Conservation (phyloP, 2,797 vertebrate species). For the Nannoperca obscura region DNA sequence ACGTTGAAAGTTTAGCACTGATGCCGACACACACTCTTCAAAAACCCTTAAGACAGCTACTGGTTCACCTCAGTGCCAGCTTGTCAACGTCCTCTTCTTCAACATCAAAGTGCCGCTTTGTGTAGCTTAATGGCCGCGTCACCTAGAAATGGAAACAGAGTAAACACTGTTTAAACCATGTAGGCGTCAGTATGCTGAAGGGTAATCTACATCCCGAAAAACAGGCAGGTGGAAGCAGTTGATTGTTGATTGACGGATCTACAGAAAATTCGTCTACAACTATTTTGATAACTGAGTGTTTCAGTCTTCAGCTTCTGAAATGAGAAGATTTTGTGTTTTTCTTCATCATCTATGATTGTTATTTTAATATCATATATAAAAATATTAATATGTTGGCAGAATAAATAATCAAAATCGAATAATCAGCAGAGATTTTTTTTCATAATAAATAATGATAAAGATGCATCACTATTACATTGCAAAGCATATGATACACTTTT, state of each 20-base stretch:
- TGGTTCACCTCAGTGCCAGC: constrained; percentile 92
- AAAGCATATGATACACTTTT: not conserved
- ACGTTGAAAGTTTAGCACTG: not conserved
- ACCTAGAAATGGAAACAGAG: constrained; percentile 82
- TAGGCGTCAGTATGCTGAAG: not conserved
- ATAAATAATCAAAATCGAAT: not conserved
- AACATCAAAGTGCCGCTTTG: constrained; percentile 96
- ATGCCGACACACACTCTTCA: not conserved
- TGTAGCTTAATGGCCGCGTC: constrained; percentile 94
- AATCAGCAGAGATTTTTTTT: not conserved
- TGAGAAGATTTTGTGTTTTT: not conserved
- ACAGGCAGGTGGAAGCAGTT: not conserved
- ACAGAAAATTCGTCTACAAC: not conserved
- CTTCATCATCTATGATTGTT: not conserved
- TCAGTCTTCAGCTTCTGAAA: not conserved
- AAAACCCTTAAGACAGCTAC: not conserved
- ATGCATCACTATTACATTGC: not conserved
- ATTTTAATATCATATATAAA: not conserved
- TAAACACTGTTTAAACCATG: not conserved
- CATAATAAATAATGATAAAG: not conserved
- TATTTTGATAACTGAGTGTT: not conserved
- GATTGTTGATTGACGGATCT: not conserved
- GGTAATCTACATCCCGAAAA: not conserved
- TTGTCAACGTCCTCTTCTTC: constrained; percentile 99
- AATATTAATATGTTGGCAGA: no score